These are phyloP conservation scores for Pristionchus mayeri DNA, from an alignment of 2,888 invertebrate species.

Conservation along the genomic window DNA sequence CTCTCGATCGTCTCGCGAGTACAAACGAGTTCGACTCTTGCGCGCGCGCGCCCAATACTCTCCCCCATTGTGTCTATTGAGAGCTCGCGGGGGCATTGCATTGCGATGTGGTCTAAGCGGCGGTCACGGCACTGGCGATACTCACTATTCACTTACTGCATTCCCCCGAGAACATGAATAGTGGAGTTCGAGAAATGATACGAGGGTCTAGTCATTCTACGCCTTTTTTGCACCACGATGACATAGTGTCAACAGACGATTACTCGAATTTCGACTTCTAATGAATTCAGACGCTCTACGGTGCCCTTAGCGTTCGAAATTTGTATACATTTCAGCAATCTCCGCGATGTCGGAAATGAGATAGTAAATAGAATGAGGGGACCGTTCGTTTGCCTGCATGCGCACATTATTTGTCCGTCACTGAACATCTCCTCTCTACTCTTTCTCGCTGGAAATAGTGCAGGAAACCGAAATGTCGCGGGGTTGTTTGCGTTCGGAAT, in stretches of 20 bases:
- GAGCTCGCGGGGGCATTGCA: not conserved
- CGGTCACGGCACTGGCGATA: not conserved
- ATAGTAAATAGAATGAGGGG: too few relatives aligned
- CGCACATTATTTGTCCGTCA: too few relatives aligned
- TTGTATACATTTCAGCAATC: too few relatives aligned
- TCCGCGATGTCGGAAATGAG: too few relatives aligned
- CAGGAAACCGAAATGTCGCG: conserved; percentile 21
- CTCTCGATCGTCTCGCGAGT: not conserved
- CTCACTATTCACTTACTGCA: not conserved
- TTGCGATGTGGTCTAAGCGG: not conserved
- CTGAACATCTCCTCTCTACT: not conserved
- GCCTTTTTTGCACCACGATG: too few relatives aligned
- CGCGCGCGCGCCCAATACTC: not conserved
- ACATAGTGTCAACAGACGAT: too few relatives aligned
- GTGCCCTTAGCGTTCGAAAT: too few relatives aligned
- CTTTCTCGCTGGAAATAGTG: not conserved
- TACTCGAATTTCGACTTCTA: too few relatives aligned
- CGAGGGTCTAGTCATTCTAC: too few relatives aligned
- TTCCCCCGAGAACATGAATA: conserved; percentile 12
- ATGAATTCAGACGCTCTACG: too few relatives aligned
- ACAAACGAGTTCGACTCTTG: conserved; percentile 6
- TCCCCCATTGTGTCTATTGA: conserved; percentile 30
- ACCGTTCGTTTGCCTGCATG: not conserved
- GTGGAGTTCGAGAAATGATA: not conserved
- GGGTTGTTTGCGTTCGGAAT: conserved; percentile 11